These are phyloP conservation scores for Isurus oxyrinchus DNA, from an alignment of 2,113 vertebrate species.

Conservation along the genomic window DNA sequence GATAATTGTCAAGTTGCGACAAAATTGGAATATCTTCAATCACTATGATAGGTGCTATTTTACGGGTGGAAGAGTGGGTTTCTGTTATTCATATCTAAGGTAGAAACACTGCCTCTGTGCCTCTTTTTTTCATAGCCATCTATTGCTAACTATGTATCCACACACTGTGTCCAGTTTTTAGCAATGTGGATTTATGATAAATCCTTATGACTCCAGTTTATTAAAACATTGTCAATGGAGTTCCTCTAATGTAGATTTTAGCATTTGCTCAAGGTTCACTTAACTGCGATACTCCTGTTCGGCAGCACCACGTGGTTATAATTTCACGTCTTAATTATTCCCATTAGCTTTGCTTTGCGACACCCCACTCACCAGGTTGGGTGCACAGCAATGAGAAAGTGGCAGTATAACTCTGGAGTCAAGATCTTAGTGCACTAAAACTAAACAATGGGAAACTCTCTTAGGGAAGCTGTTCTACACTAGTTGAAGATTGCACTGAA, in stretches of 20 bases:
- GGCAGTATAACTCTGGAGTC: not conserved
- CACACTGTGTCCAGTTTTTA: not conserved
- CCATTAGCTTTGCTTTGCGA: not conserved
- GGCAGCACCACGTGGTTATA: not conserved
- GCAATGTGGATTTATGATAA: not conserved
- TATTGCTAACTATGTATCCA: not conserved
- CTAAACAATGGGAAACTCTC: not conserved
- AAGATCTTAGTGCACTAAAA: not conserved
- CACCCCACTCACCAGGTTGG: not conserved
- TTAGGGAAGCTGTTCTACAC: not conserved
- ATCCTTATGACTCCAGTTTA: not conserved
- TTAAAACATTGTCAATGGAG: not conserved
- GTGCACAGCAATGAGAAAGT: not conserved
- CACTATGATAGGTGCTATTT: not conserved
- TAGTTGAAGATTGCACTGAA: not conserved
- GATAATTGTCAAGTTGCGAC: not conserved
- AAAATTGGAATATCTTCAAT: not conserved
- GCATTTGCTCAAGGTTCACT: not conserved
- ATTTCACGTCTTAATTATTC: not conserved
- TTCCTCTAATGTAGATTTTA: not conserved
- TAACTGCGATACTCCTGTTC: not conserved
- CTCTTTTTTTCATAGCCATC: not conserved
- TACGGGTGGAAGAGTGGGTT: not conserved
- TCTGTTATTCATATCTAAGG: not conserved
- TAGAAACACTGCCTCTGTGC: not conserved